Evolutionary conservation across 2,113 vertebrate species (phyloP).

Genomic region (Phaethon lepturus): DNA sequence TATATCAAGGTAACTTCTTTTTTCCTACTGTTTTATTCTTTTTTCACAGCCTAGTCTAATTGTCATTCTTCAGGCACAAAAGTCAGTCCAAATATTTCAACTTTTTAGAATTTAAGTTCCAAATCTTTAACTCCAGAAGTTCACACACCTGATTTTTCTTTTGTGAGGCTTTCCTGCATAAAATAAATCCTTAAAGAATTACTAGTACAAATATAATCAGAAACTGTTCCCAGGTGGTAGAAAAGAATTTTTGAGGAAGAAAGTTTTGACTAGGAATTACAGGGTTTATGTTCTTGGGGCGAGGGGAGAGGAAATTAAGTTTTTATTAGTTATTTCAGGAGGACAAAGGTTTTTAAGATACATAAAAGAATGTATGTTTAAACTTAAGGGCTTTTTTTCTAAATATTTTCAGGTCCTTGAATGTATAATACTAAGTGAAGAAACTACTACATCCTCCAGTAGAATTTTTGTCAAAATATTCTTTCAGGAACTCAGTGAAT

Average conservation of each 20-base stretch:
- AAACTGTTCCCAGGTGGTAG: background rate
- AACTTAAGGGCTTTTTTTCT: background rate
- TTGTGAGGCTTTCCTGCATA: background rate
- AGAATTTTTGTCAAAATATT: slow-evolving; percentile 99
- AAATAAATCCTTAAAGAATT: background rate
- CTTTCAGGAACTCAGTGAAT: slow-evolving; percentile 98
- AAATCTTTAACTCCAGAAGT: background rate
- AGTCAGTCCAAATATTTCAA: background rate
- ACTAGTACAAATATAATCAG: background rate
- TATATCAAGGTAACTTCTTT: background rate
- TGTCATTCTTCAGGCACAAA: background rate
- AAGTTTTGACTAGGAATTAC: background rate
- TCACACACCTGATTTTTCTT: background rate
- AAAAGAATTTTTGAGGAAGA: background rate
- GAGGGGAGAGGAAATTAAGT: background rate
- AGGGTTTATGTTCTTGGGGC: background rate
- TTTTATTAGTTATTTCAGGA: background rate
- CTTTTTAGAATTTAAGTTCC: background rate
- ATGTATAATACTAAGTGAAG: slow-evolving; percentile 93
- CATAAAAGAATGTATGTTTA: background rate
- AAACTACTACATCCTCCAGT: slow-evolving; percentile 96
- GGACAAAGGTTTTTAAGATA: background rate
- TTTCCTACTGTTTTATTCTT: background rate
- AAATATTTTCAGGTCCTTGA: slow-evolving; percentile 88
- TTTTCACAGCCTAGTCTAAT: background rate